These are phyloP conservation scores for Neoitamus cyanurus DNA, from an alignment of 2,888 invertebrate species.

Conservation along the genomic window DNA sequence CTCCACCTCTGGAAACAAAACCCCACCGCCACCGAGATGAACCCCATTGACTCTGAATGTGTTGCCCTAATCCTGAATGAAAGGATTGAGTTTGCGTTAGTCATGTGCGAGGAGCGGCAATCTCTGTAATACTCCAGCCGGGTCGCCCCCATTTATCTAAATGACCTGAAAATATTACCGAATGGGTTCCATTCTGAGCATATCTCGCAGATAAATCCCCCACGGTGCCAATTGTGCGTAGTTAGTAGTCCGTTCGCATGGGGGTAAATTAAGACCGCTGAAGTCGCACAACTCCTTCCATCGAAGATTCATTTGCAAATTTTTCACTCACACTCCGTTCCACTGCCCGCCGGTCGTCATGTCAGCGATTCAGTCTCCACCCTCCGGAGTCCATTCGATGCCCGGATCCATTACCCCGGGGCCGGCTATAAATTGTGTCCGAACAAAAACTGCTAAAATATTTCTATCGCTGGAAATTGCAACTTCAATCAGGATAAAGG, in stretches of 20 bases:
- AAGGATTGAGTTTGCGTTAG: background rate
- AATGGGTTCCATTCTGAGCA: background rate
- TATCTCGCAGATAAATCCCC: background rate
- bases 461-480: background rate
- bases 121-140: background rate
- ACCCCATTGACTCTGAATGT: background rate
- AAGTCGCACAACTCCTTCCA: background rate
- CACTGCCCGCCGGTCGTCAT: background rate
- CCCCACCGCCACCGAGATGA: background rate
- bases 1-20: background rate
- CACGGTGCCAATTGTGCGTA: background rate
- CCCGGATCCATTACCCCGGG: background rate
- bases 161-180: background rate
- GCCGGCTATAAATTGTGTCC: background rate
- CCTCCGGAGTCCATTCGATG: background rate
- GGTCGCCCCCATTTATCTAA: background rate
- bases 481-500: background rate
- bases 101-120: background rate
- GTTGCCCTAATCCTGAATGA: background rate
- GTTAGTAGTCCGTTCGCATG: background rate
- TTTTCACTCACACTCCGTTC: background rate
- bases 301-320: background rate
- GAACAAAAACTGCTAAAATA: constrained; percentile 5
- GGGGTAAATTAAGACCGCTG: background rate
- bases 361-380: background rate